Percentiles rank a stretch among this genome's conserved stretches.
These are phyloP conservation scores for Xestia c-nigrum DNA, from an alignment of 2,888 invertebrate species.

Conservation along the genomic window DNA sequence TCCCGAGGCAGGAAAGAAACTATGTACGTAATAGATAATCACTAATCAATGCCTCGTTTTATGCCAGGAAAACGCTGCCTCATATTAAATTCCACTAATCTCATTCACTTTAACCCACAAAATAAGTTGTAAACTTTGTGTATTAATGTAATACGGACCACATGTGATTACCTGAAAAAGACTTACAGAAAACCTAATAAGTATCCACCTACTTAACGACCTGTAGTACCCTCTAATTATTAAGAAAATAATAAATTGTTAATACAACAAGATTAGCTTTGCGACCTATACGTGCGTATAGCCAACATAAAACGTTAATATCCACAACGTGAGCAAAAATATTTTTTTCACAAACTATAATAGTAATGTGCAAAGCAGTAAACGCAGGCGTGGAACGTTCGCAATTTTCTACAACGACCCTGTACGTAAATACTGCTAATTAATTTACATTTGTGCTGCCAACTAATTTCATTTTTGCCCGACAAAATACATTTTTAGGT, in stretches of 20 bases:
- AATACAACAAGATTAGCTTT: slow-evolving; percentile 2
- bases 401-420: slow-evolving; percentile 53
- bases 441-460: slow-evolving; percentile 56
- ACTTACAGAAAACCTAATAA: background rate
- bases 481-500: slow-evolving; percentile 38
- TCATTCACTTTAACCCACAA: background rate
- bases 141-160: background rate
- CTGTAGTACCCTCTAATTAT: background rate
- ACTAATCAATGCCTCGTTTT: too few species aligned
- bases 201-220: background rate
- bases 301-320: slow-evolving; percentile 4
- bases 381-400: slow-evolving; percentile 43
- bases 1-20: too few species aligned
- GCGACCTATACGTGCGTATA: background rate
- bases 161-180: background rate
- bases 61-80: too few species aligned
- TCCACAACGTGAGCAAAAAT: slow-evolving; percentile 12
- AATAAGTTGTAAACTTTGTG: background rate
- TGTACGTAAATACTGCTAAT: slow-evolving; percentile 56
- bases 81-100: too few species aligned
- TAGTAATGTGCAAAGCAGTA: slow-evolving; percentile 23
- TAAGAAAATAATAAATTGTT: background rate
- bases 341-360: slow-evolving; percentile 29
- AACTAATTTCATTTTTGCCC: slow-evolving; percentile 54
- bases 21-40: too few species aligned